These are phyloP conservation scores for Nudaria mundana DNA, from an alignment of 2,888 invertebrate genomes.

Conservation along the genomic window DNA sequence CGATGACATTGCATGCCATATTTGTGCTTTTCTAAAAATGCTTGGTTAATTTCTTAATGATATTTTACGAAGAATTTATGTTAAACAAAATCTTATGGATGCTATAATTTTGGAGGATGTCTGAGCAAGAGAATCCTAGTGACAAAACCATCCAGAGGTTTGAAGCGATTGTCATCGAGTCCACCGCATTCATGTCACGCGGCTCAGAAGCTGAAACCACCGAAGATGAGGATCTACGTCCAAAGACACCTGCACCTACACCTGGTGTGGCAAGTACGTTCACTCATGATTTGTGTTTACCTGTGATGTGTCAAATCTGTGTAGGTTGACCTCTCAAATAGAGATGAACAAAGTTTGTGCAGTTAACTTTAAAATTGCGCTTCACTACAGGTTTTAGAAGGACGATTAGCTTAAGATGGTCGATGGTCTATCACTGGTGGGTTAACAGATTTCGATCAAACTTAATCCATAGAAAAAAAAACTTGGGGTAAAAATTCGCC, in stretches of 20 bases:
- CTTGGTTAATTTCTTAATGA: constrained; percentile 47
- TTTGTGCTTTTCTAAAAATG: constrained; percentile 56
- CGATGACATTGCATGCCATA: constrained; percentile 62
- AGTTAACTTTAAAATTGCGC: too few relatives aligned
- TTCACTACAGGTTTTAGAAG: too few relatives aligned
- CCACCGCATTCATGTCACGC: constrained; percentile 44
- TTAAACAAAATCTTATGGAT: constrained; percentile 52
- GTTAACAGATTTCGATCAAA: too few relatives aligned
- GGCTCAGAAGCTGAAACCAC: constrained; percentile 48
- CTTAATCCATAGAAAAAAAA: too few relatives aligned
- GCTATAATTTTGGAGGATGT: constrained; percentile 55
- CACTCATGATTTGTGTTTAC: too few relatives aligned
- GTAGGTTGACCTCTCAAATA: too few relatives aligned
- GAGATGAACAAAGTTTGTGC: too few relatives aligned
- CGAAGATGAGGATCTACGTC: constrained; percentile 40
- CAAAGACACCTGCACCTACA: constrained; percentile 57
- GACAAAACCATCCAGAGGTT: constrained; percentile 34
- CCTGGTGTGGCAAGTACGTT: constrained; percentile 56
- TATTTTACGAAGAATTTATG: constrained; percentile 48
- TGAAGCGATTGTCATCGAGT: constrained; percentile 49
- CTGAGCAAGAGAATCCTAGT: constrained; percentile 60
- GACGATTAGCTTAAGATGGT: too few relatives aligned
- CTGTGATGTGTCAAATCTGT: too few relatives aligned
- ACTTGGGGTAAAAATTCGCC: too few relatives aligned
- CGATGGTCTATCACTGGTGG: too few relatives aligned